phyloP scores from a whole-genome alignment of 2,888 invertebrate species.

The Orthosia incerta region DNA sequence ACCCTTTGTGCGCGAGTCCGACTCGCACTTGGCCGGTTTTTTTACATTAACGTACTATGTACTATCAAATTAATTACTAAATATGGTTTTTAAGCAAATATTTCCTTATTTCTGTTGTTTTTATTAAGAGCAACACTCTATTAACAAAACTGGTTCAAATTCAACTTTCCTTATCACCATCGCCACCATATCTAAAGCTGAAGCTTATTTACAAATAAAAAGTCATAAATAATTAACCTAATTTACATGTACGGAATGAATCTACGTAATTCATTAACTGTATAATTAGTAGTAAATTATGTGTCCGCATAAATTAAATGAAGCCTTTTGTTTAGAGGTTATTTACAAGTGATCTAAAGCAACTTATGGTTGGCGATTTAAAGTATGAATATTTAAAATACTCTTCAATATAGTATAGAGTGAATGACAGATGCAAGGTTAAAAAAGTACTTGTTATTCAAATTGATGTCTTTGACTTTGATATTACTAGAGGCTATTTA shows the following conservation, averaged over 20 bases:
- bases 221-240: conserved; percentile 29
- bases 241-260: conserved; percentile 26
- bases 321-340: conserved; percentile 14
- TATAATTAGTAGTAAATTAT: conserved; percentile 47
- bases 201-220: conserved; percentile 6
- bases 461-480: not conserved
- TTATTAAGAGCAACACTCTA: not conserved
- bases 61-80: not conserved
- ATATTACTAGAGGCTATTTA: too few species aligned
- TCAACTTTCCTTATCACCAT: not conserved
- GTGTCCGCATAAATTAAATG: conserved; percentile 25
- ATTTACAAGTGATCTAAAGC: not conserved
- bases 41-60: too few species aligned
- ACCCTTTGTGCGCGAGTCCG: too few species aligned
- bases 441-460: not conserved
- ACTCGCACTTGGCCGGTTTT: too few species aligned
- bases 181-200: not conserved
- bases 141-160: not conserved
- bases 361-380: not conserved
- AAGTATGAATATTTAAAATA: conserved; percentile 18
- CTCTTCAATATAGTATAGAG: not conserved
- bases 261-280: conserved; percentile 11
- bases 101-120: not conserved
- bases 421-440: conserved; percentile 13
- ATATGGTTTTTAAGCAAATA: not conserved